These are phyloP conservation scores for Herpailurus yagouaroundi DNA, from an alignment of 2,113 vertebrate genomes.

Conservation along the genomic window DNA sequence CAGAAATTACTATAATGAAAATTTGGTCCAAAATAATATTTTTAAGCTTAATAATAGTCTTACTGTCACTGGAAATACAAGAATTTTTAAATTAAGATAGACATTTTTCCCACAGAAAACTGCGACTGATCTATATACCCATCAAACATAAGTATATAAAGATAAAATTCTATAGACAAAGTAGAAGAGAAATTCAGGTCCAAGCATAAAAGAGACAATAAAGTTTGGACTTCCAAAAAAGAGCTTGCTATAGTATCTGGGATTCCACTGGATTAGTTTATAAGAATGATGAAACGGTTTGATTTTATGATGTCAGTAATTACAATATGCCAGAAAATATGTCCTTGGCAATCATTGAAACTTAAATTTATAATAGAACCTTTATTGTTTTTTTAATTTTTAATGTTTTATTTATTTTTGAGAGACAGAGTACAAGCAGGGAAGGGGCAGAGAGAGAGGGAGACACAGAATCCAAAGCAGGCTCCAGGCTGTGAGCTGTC, in stretches of 20 bases:
- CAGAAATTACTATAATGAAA: background rate
- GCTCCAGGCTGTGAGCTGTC: too few relatives aligned
- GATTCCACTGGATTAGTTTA: background rate
- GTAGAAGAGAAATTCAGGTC: background rate
- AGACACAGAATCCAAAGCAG: too few relatives aligned
- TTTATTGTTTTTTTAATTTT: background rate
- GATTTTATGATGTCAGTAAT: background rate
- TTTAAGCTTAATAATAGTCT: background rate
- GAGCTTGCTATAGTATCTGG: background rate
- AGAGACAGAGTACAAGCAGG: too few relatives aligned
- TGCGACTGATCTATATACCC: background rate
- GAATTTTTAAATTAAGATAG: background rate
- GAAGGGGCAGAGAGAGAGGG: too few relatives aligned
- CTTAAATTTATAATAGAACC: background rate
- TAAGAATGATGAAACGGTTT: constrained; percentile 4
- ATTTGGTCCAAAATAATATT: background rate
- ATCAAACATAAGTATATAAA: background rate
- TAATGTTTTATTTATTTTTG: too few relatives aligned
- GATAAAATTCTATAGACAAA: constrained; percentile 1
- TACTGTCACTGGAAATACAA: constrained; percentile 15
- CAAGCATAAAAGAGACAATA: background rate
- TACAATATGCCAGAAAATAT: background rate
- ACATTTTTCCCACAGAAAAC: constrained; percentile 8
- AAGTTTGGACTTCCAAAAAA: background rate
- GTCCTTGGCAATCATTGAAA: background rate